These are phyloP conservation scores for Drosophila pallidifrons DNA, from an alignment of 1,140 invertebrate genomes.

Conservation along the genomic window DNA sequence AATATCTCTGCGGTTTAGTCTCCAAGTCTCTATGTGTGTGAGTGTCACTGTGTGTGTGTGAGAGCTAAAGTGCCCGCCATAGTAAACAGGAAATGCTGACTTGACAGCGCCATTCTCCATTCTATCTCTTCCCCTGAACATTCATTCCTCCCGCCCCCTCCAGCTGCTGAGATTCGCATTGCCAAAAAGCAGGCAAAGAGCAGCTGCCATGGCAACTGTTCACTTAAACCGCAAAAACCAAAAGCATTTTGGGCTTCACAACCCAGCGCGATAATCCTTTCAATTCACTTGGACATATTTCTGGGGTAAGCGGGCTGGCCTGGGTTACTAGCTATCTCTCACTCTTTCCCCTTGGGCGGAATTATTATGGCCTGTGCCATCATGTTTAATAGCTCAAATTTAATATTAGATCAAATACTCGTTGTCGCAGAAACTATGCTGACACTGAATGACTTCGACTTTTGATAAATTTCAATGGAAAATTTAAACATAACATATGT, in stretches of 20 bases:
- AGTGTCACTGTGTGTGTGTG: neutral
- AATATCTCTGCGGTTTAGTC: constrained; percentile 19
- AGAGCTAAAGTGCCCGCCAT: constrained; percentile 38
- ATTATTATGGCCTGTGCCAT: constrained; percentile 24
- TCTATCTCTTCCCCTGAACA: neutral
- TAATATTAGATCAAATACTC: constrained; percentile 4
- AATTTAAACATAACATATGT: constrained; percentile 10
- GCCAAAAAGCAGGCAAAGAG: constrained; percentile 11
- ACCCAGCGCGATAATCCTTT: constrained; percentile 50
- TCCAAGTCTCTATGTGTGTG: neutral
- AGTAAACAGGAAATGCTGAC: constrained; percentile 53
- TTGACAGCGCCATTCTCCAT: constrained; percentile 40
- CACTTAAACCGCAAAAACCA: constrained; percentile 47
- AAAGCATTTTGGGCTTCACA: constrained; percentile 42
- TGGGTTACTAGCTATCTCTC: neutral
- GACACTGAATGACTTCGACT: neutral
- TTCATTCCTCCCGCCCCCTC: neutral
- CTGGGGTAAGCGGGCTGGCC: neutral
- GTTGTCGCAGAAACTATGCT: neutral
- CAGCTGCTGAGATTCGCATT: neutral
- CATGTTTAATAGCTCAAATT: constrained; percentile 26
- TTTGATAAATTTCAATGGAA: neutral
- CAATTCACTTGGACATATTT: constrained; percentile 45
- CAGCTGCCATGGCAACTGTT: constrained; percentile 39
- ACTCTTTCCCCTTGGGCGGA: neutral